Evolutionary conservation across 2,888 invertebrate genomes (phyloP), one percentile per base, ranked within the genome.

Genomic region (Eupithecia tripunctaria): DNA sequence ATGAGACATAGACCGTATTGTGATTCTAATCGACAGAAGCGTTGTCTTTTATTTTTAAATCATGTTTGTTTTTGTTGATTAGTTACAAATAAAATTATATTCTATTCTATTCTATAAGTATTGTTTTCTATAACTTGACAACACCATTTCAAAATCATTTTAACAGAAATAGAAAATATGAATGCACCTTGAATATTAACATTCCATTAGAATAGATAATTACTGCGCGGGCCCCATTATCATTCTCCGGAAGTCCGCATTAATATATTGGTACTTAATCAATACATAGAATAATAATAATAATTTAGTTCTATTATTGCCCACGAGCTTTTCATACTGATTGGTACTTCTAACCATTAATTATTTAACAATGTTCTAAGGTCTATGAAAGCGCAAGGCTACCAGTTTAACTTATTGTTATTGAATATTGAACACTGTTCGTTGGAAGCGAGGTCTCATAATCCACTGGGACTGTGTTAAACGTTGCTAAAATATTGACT

Each of bases 241-340:
- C 56, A 25, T 56, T 63, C 47, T 25, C 68, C 68, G 74, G 74
- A 74, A 71, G 62, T 74, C 60, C 67, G 67, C 59, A 51, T 63
- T 65, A 25, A 32, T 63, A 63, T n/a, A 51, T 68, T 67, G 38
- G n/a, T 47, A 38, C 47, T 25, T 27, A 63, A 69, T 64, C 43
- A 70, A 70, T 73, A 65, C 47, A 36, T 63, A 59, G 36, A 68
- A 32, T 63, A 32, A 36, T 32, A 32, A 36, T 32, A 36, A 63
- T 63, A 63, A 63, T 32, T 63, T 60, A 66, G 56, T 59, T 72
- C 59, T 32, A 72, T 68, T 68, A 72, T 67, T 68, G 63, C 63
- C 62, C 36, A 66, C 38, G 25, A 41, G 68, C 41, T 63, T 71
- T 71, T 68, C 67, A 71, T 38, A 29, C 60, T 65, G 47, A 68